Evolutionary conservation across 2,888 invertebrate species (phyloP).

Genomic region (Drosophila longiperda): DNA sequence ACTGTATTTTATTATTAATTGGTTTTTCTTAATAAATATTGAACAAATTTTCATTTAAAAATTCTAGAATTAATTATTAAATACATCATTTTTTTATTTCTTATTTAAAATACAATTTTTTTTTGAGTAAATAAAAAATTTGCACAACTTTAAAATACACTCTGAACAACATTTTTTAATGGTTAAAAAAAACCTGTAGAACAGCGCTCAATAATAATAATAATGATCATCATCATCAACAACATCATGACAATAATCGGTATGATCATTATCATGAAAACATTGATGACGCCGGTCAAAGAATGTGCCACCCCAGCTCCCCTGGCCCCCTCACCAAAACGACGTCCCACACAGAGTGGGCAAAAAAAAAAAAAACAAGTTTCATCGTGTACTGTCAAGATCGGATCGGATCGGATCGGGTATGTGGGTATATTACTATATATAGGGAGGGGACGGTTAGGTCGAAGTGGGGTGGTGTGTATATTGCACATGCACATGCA

Average conservation of each 20-base stretch:
- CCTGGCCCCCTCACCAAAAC: not conserved
- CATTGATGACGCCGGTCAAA: conserved; percentile 67
- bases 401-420: conserved; percentile 26
- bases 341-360: conserved; percentile 10
- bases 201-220: conserved; percentile 27
- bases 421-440: not conserved
- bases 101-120: not conserved
- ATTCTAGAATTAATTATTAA: not conserved
- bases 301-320: conserved; percentile 53
- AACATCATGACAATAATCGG: conserved; percentile 20
- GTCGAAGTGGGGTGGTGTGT: not conserved
- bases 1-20: not conserved
- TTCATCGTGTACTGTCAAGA: conserved; percentile 58
- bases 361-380: conserved; percentile 48
- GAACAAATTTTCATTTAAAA: not conserved
- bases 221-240: conserved; percentile 25
- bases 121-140: not conserved
- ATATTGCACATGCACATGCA: conserved; percentile 32
- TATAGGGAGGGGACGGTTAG: not conserved
- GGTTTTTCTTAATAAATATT: not conserved
- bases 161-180: not conserved
- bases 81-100: not conserved
- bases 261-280: conserved; percentile 34
- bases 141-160: not conserved
- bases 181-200: conserved; percentile 6